These are phyloP conservation scores for Anastrepha obliqua DNA, from an alignment of 1,140 invertebrate species.

Conservation along the genomic window DNA sequence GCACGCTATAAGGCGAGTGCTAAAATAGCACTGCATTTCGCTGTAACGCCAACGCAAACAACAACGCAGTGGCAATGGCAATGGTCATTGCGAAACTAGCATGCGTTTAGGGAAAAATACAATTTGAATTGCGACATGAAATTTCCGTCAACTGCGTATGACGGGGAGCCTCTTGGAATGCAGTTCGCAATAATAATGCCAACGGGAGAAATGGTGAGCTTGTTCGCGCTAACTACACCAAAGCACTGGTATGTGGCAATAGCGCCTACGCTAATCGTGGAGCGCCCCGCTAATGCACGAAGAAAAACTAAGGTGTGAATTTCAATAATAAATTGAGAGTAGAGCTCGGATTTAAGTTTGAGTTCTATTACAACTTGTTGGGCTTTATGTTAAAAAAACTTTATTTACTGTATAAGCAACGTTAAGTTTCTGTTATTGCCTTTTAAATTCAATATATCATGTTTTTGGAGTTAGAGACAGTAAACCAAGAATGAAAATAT, in stretches of 20 bases:
- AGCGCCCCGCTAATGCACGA: background rate
- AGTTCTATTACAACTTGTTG: background rate
- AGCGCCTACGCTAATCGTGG: background rate
- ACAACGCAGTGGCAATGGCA: background rate
- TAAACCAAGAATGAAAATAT: too few species aligned
- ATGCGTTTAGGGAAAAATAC: constrained; percentile 35
- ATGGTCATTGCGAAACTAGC: background rate
- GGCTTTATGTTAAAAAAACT: too few species aligned
- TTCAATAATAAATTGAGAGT: too few species aligned
- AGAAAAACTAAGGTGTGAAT: background rate
- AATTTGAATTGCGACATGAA: constrained; percentile 47
- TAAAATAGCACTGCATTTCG: constrained; percentile 28
- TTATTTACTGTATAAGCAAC: too few species aligned
- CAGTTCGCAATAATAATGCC: background rate
- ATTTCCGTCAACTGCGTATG: background rate
- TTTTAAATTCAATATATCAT: too few species aligned
- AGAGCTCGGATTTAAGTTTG: background rate
- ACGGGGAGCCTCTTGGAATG: background rate
- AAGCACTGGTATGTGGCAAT: constrained; percentile 23
- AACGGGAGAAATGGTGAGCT: background rate
- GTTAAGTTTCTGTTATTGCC: too few species aligned
- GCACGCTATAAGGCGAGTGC: background rate
- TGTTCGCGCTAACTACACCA: constrained; percentile 38
- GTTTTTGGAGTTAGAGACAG: too few species aligned
- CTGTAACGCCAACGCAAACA: background rate